Base-by-base conservation (phyloP, 2,113 vertebrate genomes). In the Ciconia stormi region DNA sequence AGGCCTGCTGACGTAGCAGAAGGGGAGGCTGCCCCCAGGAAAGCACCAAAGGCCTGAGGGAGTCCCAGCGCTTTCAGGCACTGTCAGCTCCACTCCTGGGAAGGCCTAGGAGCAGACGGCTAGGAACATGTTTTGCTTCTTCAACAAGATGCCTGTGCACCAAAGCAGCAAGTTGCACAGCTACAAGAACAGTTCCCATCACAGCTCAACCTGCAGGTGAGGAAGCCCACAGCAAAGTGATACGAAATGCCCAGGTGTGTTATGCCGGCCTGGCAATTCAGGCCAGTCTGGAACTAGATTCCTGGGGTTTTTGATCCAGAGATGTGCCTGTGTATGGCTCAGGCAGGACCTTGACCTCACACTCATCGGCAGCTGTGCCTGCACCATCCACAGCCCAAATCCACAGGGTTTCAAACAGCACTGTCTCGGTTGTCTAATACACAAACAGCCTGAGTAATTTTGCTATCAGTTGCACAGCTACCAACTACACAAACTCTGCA, bases 351-450 rank as follows among this genome's bases (percentile, higher is more conserved):
- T 14, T 38, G 16, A 10, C 27, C 25, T 63, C 50, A 3, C 11
- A 3, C 9, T 15, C 10, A 1, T 2, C 3, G 1, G 15, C 27
- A 18, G 50, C 46, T 34, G 19, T 29, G 21, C n/a, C 76, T 29
- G 42, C 29, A 8, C 49, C 16, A 12, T 11, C 19, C 36, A 4
- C 46, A 47, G 44, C 50, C 34, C 50, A 10, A 6, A 40, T 5
- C 25, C 11, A 9, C 29, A 18, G 17, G 2, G 10, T 9, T 55
- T 66, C 17, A 32, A 2, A 44, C 17, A 18, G 7, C 17, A 5
- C 12, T 32, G 10, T 9, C 1, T 1, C 13, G 8, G 1, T 18
- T 30, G 1, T 25, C 7, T 11, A 10, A 16, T 10, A 21, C 9
- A 11, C 27, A 56, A 11, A 13, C 53, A 29, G 20, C 8, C 23